Conservation (phyloP, 2,888 invertebrate genomes). For the Oasisia sp. region DNA sequence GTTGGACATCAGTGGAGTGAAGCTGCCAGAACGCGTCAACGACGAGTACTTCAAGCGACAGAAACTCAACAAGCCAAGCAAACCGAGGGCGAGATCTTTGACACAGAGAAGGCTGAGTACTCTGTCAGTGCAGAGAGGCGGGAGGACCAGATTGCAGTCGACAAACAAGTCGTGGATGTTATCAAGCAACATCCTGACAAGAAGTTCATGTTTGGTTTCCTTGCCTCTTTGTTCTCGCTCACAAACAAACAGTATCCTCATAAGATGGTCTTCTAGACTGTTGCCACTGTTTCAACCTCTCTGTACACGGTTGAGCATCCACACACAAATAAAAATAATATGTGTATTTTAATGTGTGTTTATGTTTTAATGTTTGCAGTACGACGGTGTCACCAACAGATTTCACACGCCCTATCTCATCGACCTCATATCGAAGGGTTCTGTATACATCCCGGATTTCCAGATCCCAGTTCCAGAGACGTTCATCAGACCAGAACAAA, state of each 20-base stretch:
- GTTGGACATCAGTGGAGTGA: constrained; percentile 79
- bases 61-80: constrained; percentile 83
- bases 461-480: constrained; percentile 93
- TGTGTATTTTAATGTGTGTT: not conserved
- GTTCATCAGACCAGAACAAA: constrained; percentile 86
- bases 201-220: constrained; percentile 87
- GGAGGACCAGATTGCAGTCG: constrained; percentile 78
- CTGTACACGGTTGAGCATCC: not conserved
- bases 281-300: not conserved
- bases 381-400: constrained; percentile 89
- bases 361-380: constrained; percentile 44
- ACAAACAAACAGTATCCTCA: constrained; percentile 96
- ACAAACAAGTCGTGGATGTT: constrained; percentile 76
- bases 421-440: constrained; percentile 82
- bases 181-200: constrained; percentile 87
- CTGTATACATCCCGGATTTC: constrained; percentile 93
- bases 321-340: constrained; percentile 20
- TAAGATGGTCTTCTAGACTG: constrained; percentile 91
- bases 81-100: constrained; percentile 92
- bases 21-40: constrained; percentile 85
- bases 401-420: constrained; percentile 91
- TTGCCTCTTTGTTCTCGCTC: constrained; percentile 91
- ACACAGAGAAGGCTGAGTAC: constrained; percentile 91
- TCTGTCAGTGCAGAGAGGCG: constrained; percentile 90
- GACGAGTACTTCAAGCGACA: constrained; percentile 85